phyloP scores from a whole-genome alignment of 1,140 invertebrate species.

The Chrysomallon squamiferum region DNA sequence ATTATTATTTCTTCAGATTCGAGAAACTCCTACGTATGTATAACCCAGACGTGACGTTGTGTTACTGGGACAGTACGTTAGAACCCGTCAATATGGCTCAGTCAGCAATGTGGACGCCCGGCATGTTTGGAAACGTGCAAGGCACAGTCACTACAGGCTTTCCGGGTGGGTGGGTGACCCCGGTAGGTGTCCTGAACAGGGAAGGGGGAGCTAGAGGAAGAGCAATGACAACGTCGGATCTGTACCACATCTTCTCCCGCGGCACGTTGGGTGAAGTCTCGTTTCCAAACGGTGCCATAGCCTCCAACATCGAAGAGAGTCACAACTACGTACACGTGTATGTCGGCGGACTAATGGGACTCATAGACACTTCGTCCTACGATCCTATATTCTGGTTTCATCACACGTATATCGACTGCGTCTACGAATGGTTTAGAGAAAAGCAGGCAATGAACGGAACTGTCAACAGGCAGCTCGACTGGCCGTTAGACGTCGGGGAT shows the following conservation, averaged over 20 bases:
- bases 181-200: slow-evolving; percentile 35
- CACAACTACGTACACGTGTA: slow-evolving; percentile 32
- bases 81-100: slow-evolving; percentile 48
- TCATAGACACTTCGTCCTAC: slow-evolving; percentile 31
- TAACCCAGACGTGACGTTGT: slow-evolving; percentile 36
- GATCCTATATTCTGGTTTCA: slow-evolving; percentile 42
- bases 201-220: slow-evolving; percentile 15
- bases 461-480: slow-evolving; percentile 26
- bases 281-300: slow-evolving; percentile 29
- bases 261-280: slow-evolving; percentile 38
- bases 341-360: slow-evolving; percentile 34
- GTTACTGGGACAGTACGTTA: slow-evolving; percentile 52
- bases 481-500: slow-evolving; percentile 26
- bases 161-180: slow-evolving; percentile 42
- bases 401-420: slow-evolving; percentile 33
- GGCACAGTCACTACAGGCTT: slow-evolving; percentile 59
- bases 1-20: slow-evolving; percentile 29
- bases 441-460: slow-evolving; percentile 23
- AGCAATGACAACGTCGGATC: slow-evolving; percentile 27
- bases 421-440: slow-evolving; percentile 32
- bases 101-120: slow-evolving; percentile 54
- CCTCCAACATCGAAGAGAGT: slow-evolving; percentile 31
- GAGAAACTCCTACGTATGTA: slow-evolving; percentile 48
- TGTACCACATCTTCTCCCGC: slow-evolving; percentile 23
- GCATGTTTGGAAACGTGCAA: slow-evolving; percentile 58